Conservation (phyloP, 2,797 vertebrate genomes). For the Aselliscus stoliczkanus region DNA sequence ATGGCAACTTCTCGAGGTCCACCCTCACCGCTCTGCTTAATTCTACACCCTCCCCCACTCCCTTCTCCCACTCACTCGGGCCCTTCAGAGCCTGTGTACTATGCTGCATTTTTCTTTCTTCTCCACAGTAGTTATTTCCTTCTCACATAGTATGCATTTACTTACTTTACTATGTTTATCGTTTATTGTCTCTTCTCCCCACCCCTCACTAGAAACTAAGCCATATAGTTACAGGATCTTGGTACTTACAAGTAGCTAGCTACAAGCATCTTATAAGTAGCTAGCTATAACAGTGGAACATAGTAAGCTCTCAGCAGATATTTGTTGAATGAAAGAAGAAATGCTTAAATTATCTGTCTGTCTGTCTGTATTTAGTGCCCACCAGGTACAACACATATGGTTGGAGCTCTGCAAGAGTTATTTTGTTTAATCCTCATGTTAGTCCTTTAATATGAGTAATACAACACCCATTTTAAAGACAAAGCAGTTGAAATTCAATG, state of each 20-base stretch:
- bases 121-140: background rate
- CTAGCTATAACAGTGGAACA: background rate
- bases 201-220: background rate
- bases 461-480: background rate
- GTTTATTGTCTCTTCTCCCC: background rate
- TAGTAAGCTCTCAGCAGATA: background rate
- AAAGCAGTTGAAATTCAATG: background rate
- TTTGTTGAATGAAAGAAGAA: background rate
- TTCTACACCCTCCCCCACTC: background rate
- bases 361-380: no score
- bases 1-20: background rate
- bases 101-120: background rate
- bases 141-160: background rate
- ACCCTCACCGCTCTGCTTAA: background rate
- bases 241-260: background rate
- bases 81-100: background rate
- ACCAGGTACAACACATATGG: background rate
- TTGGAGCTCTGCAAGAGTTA: background rate
- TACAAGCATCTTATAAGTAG: no score
- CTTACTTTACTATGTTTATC: background rate
- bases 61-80: background rate
- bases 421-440: background rate
- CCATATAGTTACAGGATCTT: background rate
- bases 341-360: background rate
- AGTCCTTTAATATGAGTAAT: background rate